phyloP scores from a whole-genome alignment of 2,113 vertebrate genomes.

The Haemorhous mexicanus region DNA sequence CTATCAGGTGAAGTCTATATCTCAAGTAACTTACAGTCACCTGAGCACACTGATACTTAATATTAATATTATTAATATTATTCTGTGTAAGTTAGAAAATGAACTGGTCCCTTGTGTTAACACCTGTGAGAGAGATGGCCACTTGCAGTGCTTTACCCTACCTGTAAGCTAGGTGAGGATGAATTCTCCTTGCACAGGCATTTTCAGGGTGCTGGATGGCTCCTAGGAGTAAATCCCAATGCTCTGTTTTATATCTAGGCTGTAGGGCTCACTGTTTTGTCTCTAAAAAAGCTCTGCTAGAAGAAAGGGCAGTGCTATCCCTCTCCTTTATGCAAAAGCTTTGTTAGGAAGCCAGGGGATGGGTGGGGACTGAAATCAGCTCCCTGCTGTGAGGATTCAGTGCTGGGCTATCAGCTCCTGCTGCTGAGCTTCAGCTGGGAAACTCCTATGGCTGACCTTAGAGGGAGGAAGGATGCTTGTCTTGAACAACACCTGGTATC shows the following conservation, averaged over 20 bases:
- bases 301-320: not conserved
- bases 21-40: not conserved
- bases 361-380: not conserved
- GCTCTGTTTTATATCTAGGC: not conserved
- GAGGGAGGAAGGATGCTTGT: not conserved
- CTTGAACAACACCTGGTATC: not conserved
- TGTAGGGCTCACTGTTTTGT: not conserved
- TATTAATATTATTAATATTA: too few species aligned
- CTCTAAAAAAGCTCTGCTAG: not conserved
- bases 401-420: not conserved
- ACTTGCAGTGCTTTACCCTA: not conserved
- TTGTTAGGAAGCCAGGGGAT: not conserved
- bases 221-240: not conserved
- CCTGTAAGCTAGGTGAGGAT: not conserved
- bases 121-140: not conserved
- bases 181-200: not conserved
- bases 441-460: accelerated
- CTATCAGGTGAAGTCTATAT: not conserved
- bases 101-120: not conserved
- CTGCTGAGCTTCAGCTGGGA: not conserved
- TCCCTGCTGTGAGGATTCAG: not conserved
- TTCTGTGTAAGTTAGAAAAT: not conserved
- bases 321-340: not conserved
- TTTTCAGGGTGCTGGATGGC: not conserved
- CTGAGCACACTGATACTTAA: not conserved